These are phyloP conservation scores for Arothron firmamentum DNA, from an alignment of 2,113 vertebrate species.

Conservation along the genomic window DNA sequence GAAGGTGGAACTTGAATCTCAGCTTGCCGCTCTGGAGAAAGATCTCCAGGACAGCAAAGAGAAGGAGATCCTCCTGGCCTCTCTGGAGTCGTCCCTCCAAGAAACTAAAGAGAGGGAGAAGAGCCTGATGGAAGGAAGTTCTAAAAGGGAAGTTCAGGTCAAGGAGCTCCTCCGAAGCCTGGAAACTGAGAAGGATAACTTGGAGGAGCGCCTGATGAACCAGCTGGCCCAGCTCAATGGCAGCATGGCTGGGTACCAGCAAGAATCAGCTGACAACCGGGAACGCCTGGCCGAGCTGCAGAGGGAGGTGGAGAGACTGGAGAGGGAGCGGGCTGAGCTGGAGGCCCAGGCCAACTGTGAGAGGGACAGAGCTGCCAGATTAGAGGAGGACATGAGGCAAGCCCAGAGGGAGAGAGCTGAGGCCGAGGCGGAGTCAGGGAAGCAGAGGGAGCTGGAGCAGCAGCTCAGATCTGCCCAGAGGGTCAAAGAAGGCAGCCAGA, in stretches of 20 bases:
- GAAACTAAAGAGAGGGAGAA: conserved; percentile 61
- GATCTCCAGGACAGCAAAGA: conserved; percentile 48
- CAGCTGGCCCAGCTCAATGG: conserved; percentile 96
- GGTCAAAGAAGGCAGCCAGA: conserved; percentile 78
- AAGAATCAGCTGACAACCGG: conserved; percentile 82
- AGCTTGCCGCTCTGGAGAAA: conserved; percentile 41
- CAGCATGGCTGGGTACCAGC: conserved; percentile 93
- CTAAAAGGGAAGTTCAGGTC: conserved; percentile 73
- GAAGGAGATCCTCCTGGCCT: conserved; percentile 17
- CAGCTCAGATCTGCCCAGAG: conserved; percentile 81
- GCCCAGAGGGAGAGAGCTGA: conserved; percentile 79
- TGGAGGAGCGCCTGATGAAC: conserved; percentile 96
- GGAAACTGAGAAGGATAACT: conserved; percentile 89
- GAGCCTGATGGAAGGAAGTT: conserved; percentile 54
- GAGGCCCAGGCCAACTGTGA: conserved; percentile 72
- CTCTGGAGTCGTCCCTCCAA: conserved; percentile 60
- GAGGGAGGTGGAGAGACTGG: conserved; percentile 74
- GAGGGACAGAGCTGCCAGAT: conserved; percentile 68
- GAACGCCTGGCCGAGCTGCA: conserved; percentile 67
- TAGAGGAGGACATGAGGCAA: conserved; percentile 88
- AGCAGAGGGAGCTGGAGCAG: conserved; percentile 82
- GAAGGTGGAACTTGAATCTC: conserved; percentile 42
- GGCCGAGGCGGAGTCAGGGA: conserved; percentile 75
- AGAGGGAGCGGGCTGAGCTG: conserved; percentile 75
- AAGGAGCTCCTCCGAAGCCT: conserved; percentile 73